Conservation (phyloP, 2,113 vertebrate species). For the Tragelaphus imberbis region DNA sequence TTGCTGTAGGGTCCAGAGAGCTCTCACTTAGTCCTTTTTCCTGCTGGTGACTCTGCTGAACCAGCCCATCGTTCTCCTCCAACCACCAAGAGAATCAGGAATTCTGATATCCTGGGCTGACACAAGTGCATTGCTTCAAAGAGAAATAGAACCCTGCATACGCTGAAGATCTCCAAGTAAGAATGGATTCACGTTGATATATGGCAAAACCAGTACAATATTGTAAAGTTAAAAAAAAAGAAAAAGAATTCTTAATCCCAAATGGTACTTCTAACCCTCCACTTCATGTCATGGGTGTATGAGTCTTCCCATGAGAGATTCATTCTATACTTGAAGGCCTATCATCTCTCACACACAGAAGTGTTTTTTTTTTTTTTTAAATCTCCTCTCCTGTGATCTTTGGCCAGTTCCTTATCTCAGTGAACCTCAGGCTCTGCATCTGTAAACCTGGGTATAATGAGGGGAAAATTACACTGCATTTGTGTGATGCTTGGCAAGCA, state of each 20-base stretch:
- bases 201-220: too few relatives aligned
- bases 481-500: not conserved
- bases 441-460: not conserved
- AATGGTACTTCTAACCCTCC: fast-evolving
- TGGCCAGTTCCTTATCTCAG: not conserved
- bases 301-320: not conserved
- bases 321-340: not conserved
- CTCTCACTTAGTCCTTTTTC: not conserved
- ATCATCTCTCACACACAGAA: not conserved
- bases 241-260: not conserved
- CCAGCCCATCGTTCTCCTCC: not conserved
- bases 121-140: not conserved
- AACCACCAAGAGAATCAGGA: not conserved
- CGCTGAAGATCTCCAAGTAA: not conserved
- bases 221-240: too few relatives aligned
- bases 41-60: not conserved
- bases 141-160: not conserved
- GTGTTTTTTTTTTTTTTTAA: not conserved
- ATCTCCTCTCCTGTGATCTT: not conserved
- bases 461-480: not conserved
- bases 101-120: not conserved
- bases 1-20: not conserved
- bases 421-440: not conserved
- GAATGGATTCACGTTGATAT: too few relatives aligned
- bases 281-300: not conserved